A percentile compares a stretch with the other conserved stretches of the same genome.
Evolutionary conservation across 2,888 invertebrate genomes (phyloP).

Genomic region (Andrena camellia): DNA sequence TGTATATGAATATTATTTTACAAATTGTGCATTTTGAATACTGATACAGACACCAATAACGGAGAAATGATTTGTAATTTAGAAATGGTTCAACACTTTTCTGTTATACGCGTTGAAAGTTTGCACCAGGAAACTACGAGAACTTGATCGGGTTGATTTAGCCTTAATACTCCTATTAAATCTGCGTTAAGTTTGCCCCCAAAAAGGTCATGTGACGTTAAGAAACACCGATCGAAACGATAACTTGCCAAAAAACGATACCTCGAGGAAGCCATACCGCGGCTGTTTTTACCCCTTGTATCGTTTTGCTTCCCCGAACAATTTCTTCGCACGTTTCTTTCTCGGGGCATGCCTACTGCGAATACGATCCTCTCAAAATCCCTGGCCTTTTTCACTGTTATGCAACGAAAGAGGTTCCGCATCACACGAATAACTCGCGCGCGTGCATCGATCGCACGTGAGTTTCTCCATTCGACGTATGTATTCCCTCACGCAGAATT

Average conservation of each 20-base stretch:
- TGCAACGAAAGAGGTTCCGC: slow-evolving; percentile 40
- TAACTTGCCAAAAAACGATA: slow-evolving; percentile 19
- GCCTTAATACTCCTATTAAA: too few species aligned
- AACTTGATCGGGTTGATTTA: too few species aligned
- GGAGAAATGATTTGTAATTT: too few species aligned
- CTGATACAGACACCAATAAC: too few species aligned
- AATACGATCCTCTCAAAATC: slow-evolving; percentile 41
- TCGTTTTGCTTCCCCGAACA: slow-evolving; percentile 46
- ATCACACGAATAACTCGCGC: slow-evolving; percentile 42
- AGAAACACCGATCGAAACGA: slow-evolving; percentile 26
- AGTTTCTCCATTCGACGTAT: background rate
- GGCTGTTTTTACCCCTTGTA: slow-evolving; percentile 47
- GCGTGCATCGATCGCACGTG: slow-evolving; percentile 33
- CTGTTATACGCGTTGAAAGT: too few species aligned
- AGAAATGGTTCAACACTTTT: too few species aligned
- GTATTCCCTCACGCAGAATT: slow-evolving; percentile 19
- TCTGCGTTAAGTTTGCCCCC: background rate
- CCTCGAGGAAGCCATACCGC: slow-evolving; percentile 29
- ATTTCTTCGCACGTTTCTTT: slow-evolving; percentile 21
- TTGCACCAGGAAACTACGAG: too few species aligned
- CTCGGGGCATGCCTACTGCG: slow-evolving; percentile 28
- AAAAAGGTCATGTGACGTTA: slow-evolving; percentile 11
- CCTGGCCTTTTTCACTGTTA: slow-evolving; percentile 28
- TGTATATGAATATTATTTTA: too few species aligned
- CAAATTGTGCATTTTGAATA: too few species aligned